These are phyloP conservation scores for Aphelocoma californica DNA, from an alignment of 2,797 vertebrate species.

Conservation along the genomic window DNA sequence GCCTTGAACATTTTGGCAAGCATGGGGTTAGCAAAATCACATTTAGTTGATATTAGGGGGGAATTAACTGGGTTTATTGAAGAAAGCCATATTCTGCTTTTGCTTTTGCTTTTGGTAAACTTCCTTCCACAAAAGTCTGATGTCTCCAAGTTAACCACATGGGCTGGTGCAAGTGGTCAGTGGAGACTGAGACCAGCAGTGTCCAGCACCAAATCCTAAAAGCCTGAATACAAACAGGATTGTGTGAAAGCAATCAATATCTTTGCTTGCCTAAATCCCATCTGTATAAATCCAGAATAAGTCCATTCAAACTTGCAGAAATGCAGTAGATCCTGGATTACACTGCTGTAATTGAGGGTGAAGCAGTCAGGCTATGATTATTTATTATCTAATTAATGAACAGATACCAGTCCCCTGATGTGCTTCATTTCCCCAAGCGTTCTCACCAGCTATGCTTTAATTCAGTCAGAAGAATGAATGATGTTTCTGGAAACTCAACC, in stretches of 20 bases:
- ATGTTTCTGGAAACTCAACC: neutral
- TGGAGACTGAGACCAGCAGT: neutral
- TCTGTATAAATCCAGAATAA: neutral
- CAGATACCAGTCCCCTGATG: neutral
- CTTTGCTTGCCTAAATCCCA: neutral
- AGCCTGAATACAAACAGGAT: neutral
- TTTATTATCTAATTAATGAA: neutral
- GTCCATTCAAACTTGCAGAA: neutral
- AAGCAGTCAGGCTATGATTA: neutral
- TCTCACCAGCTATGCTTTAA: neutral
- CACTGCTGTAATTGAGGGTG: neutral
- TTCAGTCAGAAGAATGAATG: neutral
- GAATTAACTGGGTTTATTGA: neutral
- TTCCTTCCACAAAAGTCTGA: neutral
- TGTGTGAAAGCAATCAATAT: neutral
- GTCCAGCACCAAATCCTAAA: neutral
- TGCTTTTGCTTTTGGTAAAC: neutral
- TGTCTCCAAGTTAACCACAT: neutral
- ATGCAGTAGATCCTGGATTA: neutral
- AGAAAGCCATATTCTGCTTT: neutral
- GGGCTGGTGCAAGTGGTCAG: neutral
- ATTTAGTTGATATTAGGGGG: neutral
- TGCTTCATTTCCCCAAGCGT: neutral
- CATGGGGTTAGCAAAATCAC: neutral
- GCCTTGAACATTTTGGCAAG: neutral